Conservation (phyloP, 2,888 invertebrate genomes). For the Metalampra italica region DNA sequence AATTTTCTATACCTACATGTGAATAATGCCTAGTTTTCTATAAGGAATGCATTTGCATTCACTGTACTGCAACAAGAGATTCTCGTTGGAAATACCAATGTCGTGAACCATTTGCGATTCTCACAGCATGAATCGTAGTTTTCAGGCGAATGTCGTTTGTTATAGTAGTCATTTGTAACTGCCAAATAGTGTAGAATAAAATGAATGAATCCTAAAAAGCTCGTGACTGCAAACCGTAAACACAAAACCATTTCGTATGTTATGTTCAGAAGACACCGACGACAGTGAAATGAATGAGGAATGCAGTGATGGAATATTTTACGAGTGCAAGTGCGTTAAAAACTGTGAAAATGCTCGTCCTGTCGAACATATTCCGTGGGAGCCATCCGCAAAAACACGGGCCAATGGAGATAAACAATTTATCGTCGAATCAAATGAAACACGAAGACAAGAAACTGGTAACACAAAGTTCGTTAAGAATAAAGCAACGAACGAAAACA, state of each 20-base stretch:
- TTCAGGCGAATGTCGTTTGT: neutral
- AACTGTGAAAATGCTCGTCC: slow-evolving; percentile 74
- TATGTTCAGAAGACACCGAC: slow-evolving; percentile 33
- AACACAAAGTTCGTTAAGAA: slow-evolving; percentile 53
- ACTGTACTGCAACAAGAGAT: slow-evolving; percentile 42
- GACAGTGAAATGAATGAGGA: slow-evolving; percentile 61
- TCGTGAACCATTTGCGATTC: slow-evolving; percentile 5
- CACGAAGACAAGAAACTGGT: slow-evolving; percentile 31
- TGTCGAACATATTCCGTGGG: slow-evolving; percentile 70
- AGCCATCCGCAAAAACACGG: slow-evolving; percentile 56
- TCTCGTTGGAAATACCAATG: slow-evolving; percentile 15
- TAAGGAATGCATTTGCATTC: slow-evolving; percentile 62
- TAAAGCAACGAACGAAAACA: slow-evolving; percentile 60
- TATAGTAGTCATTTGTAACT: neutral
- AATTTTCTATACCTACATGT: slow-evolving; percentile 58
- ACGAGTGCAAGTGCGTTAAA: slow-evolving; percentile 62
- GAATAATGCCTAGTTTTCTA: slow-evolving; percentile 56
- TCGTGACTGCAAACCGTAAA: slow-evolving; percentile 21
- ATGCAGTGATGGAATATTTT: slow-evolving; percentile 77
- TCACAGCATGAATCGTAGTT: neutral
- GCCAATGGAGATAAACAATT: slow-evolving; percentile 39
- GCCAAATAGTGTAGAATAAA: neutral
- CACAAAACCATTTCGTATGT: slow-evolving; percentile 49
- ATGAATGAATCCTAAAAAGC: neutral
- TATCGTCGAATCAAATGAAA: slow-evolving; percentile 17